Evolutionary conservation across 2,888 invertebrate species (phyloP), one percentile per base, ranked within the genome.

Genomic region (Trachelus iudaicus): DNA sequence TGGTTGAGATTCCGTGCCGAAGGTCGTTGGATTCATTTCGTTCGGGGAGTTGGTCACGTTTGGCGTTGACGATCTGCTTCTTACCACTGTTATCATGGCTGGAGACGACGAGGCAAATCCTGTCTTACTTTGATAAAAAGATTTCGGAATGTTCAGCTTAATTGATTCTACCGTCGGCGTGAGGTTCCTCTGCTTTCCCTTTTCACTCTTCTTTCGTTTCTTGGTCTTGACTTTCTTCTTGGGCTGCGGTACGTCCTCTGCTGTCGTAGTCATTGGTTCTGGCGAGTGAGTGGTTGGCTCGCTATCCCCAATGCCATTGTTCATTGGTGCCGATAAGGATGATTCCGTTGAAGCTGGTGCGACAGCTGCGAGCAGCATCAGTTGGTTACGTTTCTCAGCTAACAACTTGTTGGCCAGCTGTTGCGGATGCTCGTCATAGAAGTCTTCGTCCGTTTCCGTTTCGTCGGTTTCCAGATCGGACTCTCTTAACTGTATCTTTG

Each of bases 401-500:
- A 96, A 90, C 77, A 96, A 85, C 89, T 96, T 96, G 83, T 94
- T 95, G 1, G 96, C 96, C 80, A 95, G 90, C 86, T 93, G 93
- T 85, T 96, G 96, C 0, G 97, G 97, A 90, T 96, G 94, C 86
- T 96, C 94, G 89, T 97, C 97, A 89, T 97, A 97, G 91, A 97
- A 97, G 85, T 97, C 97, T 92, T 97, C 97, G 90, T 97, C 97
- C 0, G 97, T 97, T 82, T 96, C 96, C 75, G 96, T 95, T 90
- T 97, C 96, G 30, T 96, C 95, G 0, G 97, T 97, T 85, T 97
- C 97, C 76, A 97, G 93, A 91, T 97, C 97, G 0, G 96, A 96
- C 92, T 97, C 97, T 68, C 94, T 93, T 81, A 97, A 94, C 1
- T 94, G 92, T 1, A 94, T 93, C 84, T 95, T 95, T 31, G 92